A percentile compares a stretch with the other conserved stretches of the same genome.
These are phyloP conservation scores for Catharus minimus DNA, from an alignment of 2,113 vertebrate genomes.

Conservation along the genomic window DNA sequence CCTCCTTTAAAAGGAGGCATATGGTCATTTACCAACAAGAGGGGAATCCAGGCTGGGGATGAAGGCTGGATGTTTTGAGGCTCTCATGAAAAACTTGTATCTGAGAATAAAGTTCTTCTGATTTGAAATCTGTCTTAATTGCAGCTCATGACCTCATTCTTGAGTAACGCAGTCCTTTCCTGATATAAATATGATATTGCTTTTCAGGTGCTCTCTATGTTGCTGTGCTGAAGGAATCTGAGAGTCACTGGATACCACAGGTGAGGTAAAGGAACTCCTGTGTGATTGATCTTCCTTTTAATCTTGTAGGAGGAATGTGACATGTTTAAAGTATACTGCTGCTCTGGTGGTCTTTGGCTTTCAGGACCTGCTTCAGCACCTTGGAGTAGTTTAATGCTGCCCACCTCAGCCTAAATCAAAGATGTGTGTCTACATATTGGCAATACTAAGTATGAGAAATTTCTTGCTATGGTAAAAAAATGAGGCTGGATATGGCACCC, in stretches of 20 bases:
- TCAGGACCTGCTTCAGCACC: not conserved
- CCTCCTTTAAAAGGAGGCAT: not conserved
- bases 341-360: not conserved
- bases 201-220: not conserved
- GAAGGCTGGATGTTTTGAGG: not conserved
- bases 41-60: not conserved
- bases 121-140: not conserved
- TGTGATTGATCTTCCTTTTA: not conserved
- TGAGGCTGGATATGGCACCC: not conserved
- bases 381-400: not conserved
- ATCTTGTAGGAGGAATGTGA: not conserved
- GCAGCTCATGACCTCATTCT: not conserved
- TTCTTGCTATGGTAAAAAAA: not conserved
- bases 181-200: not conserved
- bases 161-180: not conserved
- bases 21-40: not conserved
- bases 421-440: not conserved
- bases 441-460: not conserved
- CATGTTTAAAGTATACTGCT: not conserved
- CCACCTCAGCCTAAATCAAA: not conserved
- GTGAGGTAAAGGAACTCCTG: not conserved
- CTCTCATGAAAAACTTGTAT: rapidly evolving
- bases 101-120: not conserved
- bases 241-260: not conserved
- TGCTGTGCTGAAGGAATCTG: not conserved